Evolutionary conservation across 1,140 invertebrate species (phyloP).

Genomic region (Ips typographus): DNA sequence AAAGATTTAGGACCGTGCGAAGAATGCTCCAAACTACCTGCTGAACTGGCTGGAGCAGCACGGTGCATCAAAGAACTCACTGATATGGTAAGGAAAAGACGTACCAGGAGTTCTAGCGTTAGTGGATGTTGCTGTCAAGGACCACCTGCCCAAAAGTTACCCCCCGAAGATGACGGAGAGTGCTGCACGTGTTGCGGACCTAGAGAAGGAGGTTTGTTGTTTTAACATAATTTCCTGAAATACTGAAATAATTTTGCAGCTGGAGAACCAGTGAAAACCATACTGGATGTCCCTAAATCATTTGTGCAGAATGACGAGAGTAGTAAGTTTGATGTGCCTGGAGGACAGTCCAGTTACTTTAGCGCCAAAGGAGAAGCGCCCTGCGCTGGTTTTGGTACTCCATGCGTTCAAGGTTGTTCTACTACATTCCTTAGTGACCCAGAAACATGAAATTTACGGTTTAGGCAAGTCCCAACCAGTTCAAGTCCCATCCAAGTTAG

Average conservation of each 20-base stretch:
- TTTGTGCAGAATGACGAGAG: slow-evolving; percentile 24
- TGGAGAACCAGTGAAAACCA: slow-evolving; percentile 18
- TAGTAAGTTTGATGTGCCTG: slow-evolving; percentile 23
- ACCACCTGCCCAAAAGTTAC: not conserved
- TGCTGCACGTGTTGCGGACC: slow-evolving; percentile 23
- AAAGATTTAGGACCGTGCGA: slow-evolving; percentile 40
- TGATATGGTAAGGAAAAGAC: slow-evolving; percentile 37
- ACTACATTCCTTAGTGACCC: too few relatives aligned
- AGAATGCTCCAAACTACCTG: slow-evolving; percentile 37
- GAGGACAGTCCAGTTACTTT: slow-evolving; percentile 10
- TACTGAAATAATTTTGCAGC: not conserved
- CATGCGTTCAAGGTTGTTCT: not conserved
- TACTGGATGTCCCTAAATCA: slow-evolving; percentile 16
- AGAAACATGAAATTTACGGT: too few relatives aligned
- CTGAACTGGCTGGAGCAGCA: slow-evolving; percentile 37
- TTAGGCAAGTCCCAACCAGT: too few relatives aligned
- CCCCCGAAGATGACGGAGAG: slow-evolving; percentile 8
- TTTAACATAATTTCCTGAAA: not conserved
- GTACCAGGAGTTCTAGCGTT: not conserved
- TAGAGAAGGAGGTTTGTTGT: slow-evolving; percentile 14
- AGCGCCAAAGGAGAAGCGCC: slow-evolving; percentile 10
- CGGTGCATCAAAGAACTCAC: slow-evolving; percentile 42
- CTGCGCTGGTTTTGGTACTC: slow-evolving; percentile 10
- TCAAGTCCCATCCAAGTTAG: not conserved
- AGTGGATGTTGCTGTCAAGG: slow-evolving; percentile 14